Evolutionary conservation across 2,113 vertebrate species (phyloP), one percentile per base, ranked within the genome.

Genomic region (Marmota flaviventris): DNA sequence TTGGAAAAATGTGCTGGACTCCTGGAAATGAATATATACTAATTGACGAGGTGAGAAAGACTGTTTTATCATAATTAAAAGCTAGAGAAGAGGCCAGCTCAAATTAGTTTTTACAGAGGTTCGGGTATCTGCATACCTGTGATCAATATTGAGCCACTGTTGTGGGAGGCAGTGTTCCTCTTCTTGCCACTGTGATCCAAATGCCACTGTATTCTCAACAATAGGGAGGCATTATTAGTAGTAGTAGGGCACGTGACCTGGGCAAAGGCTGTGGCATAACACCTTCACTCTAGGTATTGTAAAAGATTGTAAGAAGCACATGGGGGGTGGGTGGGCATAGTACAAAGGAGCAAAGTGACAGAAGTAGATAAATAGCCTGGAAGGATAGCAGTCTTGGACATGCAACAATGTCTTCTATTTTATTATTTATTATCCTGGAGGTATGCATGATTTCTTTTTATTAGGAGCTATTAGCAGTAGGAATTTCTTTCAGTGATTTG

Each of bases 41-140:
- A 89, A 94, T 27, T 83, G 90, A 82, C 85, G 37, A 90, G n/a
- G 51, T 75, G 24, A 95, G 58, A 78, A 81, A 81, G 63, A 72
- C 82, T 94, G 8, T 76, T 94, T 93, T 91, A 85, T 93, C 97
- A 67, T 95, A 79, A 95, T 92, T 95, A 87, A 94, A 65, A 77
- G 13, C n/a, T 94, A 84, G 69, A 89, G 34, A 88, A 79, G 34
- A 83, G 84, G 58, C 24, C 63, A 84, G 27, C 1, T 18, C 85
- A 92, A 81, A 79, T 85, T 81, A 94, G n/a, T 61, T 94, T 96
- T 91, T 78, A 45, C 16, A 89, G 24, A 63, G 29, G 42, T 29
- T 93, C 63, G 86, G 20, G 13, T 82, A 34, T 29, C 20, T 27
- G 20, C 16, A 67, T 29, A 73, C 29, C 25, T 39, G 48, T 45